Conservation (phyloP, 2,888 invertebrate genomes). For the Neoaliturus tenellus region DNA sequence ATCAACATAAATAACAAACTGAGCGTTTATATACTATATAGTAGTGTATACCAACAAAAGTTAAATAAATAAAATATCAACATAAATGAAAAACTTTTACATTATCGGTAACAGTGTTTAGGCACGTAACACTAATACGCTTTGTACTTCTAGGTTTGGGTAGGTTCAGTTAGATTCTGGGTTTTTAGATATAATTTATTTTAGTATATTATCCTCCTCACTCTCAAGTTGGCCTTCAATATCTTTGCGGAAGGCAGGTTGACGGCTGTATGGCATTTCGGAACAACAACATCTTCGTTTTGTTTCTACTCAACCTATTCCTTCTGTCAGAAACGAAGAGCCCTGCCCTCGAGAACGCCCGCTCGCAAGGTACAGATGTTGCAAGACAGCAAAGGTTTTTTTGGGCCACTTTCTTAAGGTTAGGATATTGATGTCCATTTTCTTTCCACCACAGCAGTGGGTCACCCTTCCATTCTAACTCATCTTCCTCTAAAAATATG, state of each 20-base stretch:
- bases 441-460: conserved; percentile 2
- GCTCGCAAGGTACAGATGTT: not conserved
- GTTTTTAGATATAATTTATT: not conserved
- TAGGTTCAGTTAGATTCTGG: not conserved
- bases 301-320: not conserved
- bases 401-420: conserved; percentile 42
- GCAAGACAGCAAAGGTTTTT: not conserved
- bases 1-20: no score
- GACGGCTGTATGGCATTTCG: conserved; percentile 18
- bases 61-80: no score
- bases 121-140: no score
- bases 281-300: not conserved
- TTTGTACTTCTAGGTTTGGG: no score
- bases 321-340: not conserved
- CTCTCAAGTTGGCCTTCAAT: not conserved
- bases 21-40: no score
- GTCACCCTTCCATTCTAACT: not conserved
- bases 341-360: not conserved
- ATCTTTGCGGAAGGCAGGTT: not conserved
- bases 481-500: conserved; percentile 18
- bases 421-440: conserved; percentile 16
- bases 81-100: no score
- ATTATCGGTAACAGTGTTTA: not conserved
- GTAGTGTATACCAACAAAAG: no score
- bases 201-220: not conserved